Evolutionary conservation across 2,888 invertebrate genomes (phyloP).

Genomic region (Synanthedon andrenaeformis): DNA sequence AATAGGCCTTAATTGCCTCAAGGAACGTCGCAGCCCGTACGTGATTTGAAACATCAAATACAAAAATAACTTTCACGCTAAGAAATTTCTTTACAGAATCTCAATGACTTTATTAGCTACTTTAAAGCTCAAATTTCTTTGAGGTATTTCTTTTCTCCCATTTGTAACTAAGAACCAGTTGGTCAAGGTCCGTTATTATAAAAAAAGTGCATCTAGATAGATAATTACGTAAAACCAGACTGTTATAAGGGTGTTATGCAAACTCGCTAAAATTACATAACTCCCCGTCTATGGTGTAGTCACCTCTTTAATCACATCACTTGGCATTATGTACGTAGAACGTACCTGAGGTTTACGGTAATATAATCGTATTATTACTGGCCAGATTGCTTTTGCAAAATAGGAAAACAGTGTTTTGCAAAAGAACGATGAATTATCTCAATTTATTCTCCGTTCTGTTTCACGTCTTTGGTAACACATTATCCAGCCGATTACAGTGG

Average conservation of each 20-base stretch:
- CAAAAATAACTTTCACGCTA: not conserved
- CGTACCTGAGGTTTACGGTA: not conserved
- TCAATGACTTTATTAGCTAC: not conserved
- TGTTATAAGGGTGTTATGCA: not conserved
- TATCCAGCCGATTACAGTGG: conserved; percentile 4
- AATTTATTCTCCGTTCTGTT: conserved; percentile 12
- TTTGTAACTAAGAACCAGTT: not conserved
- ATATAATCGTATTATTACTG: not conserved
- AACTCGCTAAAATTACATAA: not conserved
- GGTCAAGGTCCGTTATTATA: not conserved
- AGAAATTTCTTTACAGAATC: not conserved
- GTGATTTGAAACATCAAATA: not conserved
- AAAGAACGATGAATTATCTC: conserved; percentile 4
- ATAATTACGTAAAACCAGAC: not conserved
- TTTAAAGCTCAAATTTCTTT: not conserved
- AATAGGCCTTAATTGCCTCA: conserved; percentile 2
- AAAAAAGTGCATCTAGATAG: not conserved
- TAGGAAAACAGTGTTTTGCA: conserved; percentile 4
- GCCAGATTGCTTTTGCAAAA: conserved; percentile 3
- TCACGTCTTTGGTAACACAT: conserved; percentile 14
- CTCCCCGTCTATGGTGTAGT: not conserved
- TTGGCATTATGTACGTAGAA: not conserved
- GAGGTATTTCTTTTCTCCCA: not conserved
- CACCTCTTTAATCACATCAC: not conserved
- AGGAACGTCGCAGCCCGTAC: not conserved